Percentiles rank a stretch among this genome's conserved stretches.
phyloP scores from a whole-genome alignment of 2,113 vertebrate species.

The Carettochelys insculpta region DNA sequence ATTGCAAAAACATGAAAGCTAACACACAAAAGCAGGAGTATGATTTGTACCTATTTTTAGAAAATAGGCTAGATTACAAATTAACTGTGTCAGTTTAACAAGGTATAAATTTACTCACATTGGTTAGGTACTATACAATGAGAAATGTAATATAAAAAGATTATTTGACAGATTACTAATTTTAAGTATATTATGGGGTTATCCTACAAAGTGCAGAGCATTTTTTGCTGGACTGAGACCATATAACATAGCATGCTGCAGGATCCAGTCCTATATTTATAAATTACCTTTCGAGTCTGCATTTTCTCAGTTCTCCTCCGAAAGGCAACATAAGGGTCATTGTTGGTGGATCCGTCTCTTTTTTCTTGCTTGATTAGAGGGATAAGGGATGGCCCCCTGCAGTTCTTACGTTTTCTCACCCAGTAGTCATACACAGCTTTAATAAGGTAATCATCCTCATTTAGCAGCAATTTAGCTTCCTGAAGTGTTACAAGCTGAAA shows the following conservation, averaged over 20 bases:
- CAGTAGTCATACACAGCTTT: slow-evolving; percentile 96
- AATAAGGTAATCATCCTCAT: slow-evolving; percentile 94
- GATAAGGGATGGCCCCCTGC: slow-evolving; percentile 86
- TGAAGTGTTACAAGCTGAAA: slow-evolving; percentile 89
- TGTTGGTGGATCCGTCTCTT: slow-evolving; percentile 94
- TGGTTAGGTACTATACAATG: no score
- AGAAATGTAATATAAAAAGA: background rate
- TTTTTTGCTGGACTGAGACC: background rate
- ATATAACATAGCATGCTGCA: background rate
- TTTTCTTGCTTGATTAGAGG: slow-evolving; percentile 91
- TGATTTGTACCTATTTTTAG: background rate
- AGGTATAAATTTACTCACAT: background rate
- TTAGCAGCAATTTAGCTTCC: slow-evolving; percentile 91
- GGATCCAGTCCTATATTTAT: background rate
- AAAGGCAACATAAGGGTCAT: slow-evolving; percentile 93
- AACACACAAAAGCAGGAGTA: background rate
- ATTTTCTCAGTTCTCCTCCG: slow-evolving; percentile 93
- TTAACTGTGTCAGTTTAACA: background rate
- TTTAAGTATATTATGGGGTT: background rate
- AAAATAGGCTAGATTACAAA: accelerated
- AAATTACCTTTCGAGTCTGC: slow-evolving; percentile 92
- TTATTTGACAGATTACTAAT: background rate
- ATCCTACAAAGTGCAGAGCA: background rate
- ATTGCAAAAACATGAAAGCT: background rate
- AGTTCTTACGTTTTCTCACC: slow-evolving; percentile 92